Evolutionary conservation across 2,113 vertebrate genomes (phyloP), one percentile per base, ranked within the genome.

Genomic region (Corythornis cristatus): DNA sequence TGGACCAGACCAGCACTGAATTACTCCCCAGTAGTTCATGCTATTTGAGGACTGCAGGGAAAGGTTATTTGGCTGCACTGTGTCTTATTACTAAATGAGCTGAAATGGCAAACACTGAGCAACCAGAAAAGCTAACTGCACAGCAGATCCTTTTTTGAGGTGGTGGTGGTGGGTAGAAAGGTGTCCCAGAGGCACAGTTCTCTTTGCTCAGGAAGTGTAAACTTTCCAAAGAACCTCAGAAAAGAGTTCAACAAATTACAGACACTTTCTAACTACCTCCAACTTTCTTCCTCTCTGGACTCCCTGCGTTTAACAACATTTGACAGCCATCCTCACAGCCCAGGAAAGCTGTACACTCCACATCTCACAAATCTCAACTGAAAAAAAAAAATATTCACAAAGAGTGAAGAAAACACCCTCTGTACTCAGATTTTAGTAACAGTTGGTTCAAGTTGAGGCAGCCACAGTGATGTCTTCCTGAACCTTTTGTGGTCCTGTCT

Each of bases 171-270:
- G 22, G 10, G 13, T 5, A 45, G 43, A 40, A 57, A 64, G 14
- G 19, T 0, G 0, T 64, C 48, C 40, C 31, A 78, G 29, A 82
- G 43, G 68, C 0, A 0, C 1, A 2, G 9, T 2, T 65, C 37
- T 83, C 68, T 53, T 26, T 25, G 46, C 16, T 62, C 62, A 83
- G 57, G 46, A 71, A 90, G 35, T 4, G 12, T 45, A 5, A 14
- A 9, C 79, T 65, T 79, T 31, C 58, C 20, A 57, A 58, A 31
- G 16, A 9, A 35, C 68, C 83, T 53, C 58, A 84, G 70, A 35
- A 75, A 58, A 57, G 21, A 61, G 15, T 3, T 3, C 50, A 84
- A 40, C 53, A 86, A 71, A 71, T 12, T 17, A 42, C 0, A 14
- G 28, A 18, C 12, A 4, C 23, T 50, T 68, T 18, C 25, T 21